phyloP scores from a whole-genome alignment of 1,140 invertebrate species.

The Papilio dardanus region DNA sequence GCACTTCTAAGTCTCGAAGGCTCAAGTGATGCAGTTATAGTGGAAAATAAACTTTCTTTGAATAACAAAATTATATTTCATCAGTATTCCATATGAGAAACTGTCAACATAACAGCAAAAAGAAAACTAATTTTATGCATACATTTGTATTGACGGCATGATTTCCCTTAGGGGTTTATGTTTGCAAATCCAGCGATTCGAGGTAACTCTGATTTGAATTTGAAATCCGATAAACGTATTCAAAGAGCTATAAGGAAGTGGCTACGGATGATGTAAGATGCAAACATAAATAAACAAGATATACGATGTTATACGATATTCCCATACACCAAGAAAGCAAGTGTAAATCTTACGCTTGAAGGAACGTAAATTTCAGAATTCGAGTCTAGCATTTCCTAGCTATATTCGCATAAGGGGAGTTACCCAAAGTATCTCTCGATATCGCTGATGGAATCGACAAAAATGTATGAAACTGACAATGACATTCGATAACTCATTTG shows the following conservation, averaged over 20 bases:
- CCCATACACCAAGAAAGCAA: conserved; percentile 65
- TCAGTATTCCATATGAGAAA: neutral
- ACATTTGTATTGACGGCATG: conserved; percentile 27
- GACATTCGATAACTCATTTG: no score
- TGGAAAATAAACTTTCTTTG: neutral
- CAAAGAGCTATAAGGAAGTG: conserved; percentile 70
- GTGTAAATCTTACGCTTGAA: conserved; percentile 70
- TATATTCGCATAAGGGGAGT: conserved; percentile 50
- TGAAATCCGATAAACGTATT: conserved; percentile 79
- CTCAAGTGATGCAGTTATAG: neutral
- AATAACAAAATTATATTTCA: neutral
- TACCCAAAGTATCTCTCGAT: no score
- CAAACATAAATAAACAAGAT: conserved; percentile 81
- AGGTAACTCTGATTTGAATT: conserved; percentile 71
- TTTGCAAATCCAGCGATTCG: conserved; percentile 70
- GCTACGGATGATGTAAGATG: conserved; percentile 71
- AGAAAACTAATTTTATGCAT: conserved; percentile 16
- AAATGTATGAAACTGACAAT: no score
- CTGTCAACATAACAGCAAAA: neutral
- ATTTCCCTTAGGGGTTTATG: conserved; percentile 42
- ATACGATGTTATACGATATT: conserved; percentile 78
- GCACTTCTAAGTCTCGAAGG: neutral
- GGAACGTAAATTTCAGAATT: conserved; percentile 73
- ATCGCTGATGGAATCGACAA: no score
- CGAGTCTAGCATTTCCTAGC: conserved; percentile 46